phyloP scores from a whole-genome alignment of 2,113 vertebrate genomes.

The Nothocercus nigrocapillus region DNA sequence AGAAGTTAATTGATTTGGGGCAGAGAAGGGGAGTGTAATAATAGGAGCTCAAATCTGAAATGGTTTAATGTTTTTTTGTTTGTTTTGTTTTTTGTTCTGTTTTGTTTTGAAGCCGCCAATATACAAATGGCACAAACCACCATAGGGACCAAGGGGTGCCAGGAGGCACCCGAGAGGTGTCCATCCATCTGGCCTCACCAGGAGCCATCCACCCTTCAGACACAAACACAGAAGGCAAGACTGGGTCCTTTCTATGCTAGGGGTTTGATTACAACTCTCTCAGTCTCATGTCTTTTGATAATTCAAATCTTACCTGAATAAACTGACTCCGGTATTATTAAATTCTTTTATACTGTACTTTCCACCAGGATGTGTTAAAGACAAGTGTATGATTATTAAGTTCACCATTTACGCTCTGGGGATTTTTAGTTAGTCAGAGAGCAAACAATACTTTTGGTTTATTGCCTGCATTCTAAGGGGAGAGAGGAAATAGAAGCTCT shows the following conservation, averaged over 20 bases:
- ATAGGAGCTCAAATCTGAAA: neutral
- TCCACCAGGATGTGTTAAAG: neutral
- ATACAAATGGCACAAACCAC: neutral
- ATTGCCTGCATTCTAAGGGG: neutral
- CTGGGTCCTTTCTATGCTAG: neutral
- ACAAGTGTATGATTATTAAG: fast-evolving
- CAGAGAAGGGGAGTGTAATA: neutral
- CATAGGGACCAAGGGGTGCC: neutral
- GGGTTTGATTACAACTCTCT: neutral
- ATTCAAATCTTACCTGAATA: neutral
- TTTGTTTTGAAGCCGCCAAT: neutral
- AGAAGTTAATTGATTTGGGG: neutral
- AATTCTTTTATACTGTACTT: neutral
- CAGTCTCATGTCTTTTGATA: neutral
- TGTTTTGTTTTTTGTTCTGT: no score
- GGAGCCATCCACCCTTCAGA: neutral
- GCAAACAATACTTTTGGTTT: slow-evolving; percentile 22
- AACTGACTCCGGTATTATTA: neutral
- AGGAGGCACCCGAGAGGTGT: no score
- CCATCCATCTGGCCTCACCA: neutral
- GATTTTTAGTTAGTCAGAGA: slow-evolving; percentile 10
- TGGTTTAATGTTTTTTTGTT: neutral
- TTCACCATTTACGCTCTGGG: neutral
- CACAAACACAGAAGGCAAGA: neutral
- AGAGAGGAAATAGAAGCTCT: neutral